Evolutionary conservation across 2,888 invertebrate genomes (phyloP), one percentile per base, ranked within the genome.

Genomic region (Scotopteryx bipunctaria): DNA sequence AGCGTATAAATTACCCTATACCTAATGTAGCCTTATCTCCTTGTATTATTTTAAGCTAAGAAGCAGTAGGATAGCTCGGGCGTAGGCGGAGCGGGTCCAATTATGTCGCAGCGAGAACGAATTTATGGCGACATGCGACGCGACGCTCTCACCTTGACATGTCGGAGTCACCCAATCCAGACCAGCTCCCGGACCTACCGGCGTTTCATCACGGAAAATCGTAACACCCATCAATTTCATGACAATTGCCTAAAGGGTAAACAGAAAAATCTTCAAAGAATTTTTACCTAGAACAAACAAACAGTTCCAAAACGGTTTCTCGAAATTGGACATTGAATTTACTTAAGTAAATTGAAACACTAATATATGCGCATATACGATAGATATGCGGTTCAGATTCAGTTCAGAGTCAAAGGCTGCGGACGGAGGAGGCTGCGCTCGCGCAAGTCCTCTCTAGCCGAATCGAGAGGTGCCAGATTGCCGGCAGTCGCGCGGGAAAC

Each of bases 401-500:
- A 3, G 37, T 16, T 69, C 69, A 73, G 74, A 64, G 67, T 71
- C 70, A 72, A 75, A 64, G 66, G 65, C 67, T 68, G 57, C 61
- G 55, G 66, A 69, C 71, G 80, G 79, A 83, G 83, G 81, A 83
- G 83, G 81, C 80, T 82, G 84, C 80, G 78, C 76, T 68, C 76
- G 77, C 81, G 79, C 71, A 74, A 76, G 75, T 73, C 60, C 68
- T 66, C 61, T 69, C 68, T 67, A 36, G 36, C 32, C 14, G 42
- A 32, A 9, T 19, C 32, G 23, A 59, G 70, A 72, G 68, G 69
- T 54, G 66, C 73, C 71, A 75, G 68, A 68, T 70, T 52, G 65
- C 73, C 71, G 75, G 70, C 83, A 90, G 89, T 89, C 83, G 85
- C 86, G 83, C 85, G 84, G 76, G 76, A 77, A 78, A 75, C 87